Evolutionary conservation across 2,797 vertebrate genomes (phyloP).

Genomic region (Poeciliopsis presidionis): DNA sequence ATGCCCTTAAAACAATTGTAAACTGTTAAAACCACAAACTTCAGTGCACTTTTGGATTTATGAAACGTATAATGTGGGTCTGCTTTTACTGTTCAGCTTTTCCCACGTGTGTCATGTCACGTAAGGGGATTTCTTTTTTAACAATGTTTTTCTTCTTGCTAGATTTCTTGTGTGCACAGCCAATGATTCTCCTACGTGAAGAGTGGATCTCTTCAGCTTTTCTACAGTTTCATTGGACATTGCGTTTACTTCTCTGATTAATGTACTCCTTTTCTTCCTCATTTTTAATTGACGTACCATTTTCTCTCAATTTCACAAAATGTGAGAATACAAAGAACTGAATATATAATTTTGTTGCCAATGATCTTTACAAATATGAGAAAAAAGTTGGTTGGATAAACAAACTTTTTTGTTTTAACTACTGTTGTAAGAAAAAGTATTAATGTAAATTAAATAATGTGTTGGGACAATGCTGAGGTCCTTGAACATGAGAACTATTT

Average conservation of each 20-base stretch:
- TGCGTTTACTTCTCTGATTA: neutral
- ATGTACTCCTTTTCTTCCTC: neutral
- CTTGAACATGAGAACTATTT: constrained; percentile 57
- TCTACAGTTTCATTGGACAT: neutral
- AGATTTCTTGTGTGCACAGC: neutral
- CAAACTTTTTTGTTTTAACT: neutral
- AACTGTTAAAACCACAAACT: neutral
- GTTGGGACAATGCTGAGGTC: neutral
- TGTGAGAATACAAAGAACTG: neutral
- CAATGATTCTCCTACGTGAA: neutral
- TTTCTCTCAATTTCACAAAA: neutral
- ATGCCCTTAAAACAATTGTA: neutral
- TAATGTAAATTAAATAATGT: neutral
- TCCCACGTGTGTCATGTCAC: neutral
- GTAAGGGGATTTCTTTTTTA: neutral
- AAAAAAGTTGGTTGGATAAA: neutral
- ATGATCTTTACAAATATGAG: neutral
- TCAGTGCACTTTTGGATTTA: neutral
- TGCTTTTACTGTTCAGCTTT: neutral
- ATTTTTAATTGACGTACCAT: neutral
- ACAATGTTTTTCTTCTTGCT: neutral
- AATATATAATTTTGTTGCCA: neutral
- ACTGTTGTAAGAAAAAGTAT: neutral
- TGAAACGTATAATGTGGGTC: neutral
- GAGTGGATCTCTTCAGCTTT: neutral